Conservation (phyloP, 2,888 invertebrate species). For the Odontomyia ornata region DNA sequence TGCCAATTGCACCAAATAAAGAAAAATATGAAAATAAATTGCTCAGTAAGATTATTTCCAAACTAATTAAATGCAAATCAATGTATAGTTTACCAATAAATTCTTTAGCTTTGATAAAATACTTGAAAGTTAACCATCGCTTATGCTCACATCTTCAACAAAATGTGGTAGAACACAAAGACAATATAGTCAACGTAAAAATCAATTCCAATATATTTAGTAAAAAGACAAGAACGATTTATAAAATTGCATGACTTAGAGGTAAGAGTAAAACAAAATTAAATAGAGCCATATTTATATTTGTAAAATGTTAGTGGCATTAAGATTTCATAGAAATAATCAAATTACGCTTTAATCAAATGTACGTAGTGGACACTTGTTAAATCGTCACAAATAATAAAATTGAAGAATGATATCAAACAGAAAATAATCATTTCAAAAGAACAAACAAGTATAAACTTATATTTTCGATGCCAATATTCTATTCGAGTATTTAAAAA, state of each 20-base stretch:
- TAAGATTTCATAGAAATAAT: background rate
- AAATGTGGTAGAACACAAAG: background rate
- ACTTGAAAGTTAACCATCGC: no score
- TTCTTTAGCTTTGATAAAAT: no score
- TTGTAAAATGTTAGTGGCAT: background rate
- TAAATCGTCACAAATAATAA: background rate
- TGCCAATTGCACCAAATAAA: no score
- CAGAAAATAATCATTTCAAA: background rate
- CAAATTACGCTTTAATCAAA: background rate
- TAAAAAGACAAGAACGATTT: background rate
- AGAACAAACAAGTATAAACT: background rate
- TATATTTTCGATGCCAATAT: conserved; percentile 10
- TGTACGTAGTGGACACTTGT: background rate
- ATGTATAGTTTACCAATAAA: no score
- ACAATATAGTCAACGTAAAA: background rate
- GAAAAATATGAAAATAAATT: no score
- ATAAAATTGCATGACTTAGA: background rate
- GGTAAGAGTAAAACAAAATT: background rate
- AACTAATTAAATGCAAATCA: no score
- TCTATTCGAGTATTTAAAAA: background rate
- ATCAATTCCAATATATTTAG: background rate
- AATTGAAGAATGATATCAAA: background rate
- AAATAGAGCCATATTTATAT: background rate
- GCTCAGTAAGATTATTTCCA: no score
- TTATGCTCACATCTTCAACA: background rate